These are phyloP conservation scores for Podarcis muralis DNA, from an alignment of 2,113 vertebrate species.

Conservation along the genomic window DNA sequence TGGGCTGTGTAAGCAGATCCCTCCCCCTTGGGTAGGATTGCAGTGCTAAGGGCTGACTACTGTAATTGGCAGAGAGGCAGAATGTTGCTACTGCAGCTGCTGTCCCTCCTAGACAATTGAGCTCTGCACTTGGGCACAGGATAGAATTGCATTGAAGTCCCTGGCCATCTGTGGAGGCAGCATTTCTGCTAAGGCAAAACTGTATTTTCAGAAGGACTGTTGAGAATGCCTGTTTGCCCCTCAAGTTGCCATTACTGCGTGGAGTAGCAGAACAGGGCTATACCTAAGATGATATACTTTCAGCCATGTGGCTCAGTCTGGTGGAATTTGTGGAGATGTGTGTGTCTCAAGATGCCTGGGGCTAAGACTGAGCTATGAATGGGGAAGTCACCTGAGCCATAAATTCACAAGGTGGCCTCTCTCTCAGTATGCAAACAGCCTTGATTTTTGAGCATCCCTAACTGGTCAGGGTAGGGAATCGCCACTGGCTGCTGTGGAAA, in stretches of 20 bases:
- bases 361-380: background rate
- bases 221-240: background rate
- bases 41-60: no score
- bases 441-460: background rate
- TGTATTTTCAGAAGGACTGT: background rate
- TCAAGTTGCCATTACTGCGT: background rate
- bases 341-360: background rate
- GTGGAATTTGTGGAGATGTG: background rate
- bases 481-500: background rate
- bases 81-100: background rate
- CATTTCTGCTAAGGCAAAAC: background rate
- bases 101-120: background rate
- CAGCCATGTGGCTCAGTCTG: background rate
- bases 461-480: background rate
- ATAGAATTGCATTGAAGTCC: background rate
- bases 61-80: background rate
- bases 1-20: background rate
- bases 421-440: background rate
- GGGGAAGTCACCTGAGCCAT: background rate
- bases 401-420: background rate
- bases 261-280: background rate
- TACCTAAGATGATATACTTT: background rate
- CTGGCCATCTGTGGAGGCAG: background rate
- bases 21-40: background rate
- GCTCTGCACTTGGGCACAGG: background rate